phyloP scores from a whole-genome alignment of 2,888 invertebrate species.

The Oeneis ivallda region DNA sequence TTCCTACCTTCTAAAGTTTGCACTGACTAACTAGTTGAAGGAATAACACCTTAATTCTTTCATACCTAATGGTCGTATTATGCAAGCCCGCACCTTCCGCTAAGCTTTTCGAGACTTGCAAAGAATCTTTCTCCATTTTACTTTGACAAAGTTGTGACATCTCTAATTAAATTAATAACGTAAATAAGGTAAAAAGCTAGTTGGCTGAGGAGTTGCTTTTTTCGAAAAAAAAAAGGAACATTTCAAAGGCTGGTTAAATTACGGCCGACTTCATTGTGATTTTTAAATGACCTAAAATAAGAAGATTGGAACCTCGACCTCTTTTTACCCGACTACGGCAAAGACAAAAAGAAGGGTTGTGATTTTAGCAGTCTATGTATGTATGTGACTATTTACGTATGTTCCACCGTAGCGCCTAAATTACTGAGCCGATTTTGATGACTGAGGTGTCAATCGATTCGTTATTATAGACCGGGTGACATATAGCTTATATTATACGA shows the following conservation, averaged over 20 bases:
- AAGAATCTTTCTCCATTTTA: conserved; percentile 29
- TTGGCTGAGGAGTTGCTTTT: conserved; percentile 4
- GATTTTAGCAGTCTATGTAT: too few relatives aligned
- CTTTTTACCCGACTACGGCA: too few relatives aligned
- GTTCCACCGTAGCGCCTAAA: too few relatives aligned
- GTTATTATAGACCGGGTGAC: too few relatives aligned
- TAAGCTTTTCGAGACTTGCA: conserved; percentile 32
- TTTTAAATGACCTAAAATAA: conserved; percentile 14
- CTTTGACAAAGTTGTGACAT: conserved; percentile 32
- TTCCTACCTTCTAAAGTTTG: too few relatives aligned
- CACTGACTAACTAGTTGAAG: too few relatives aligned
- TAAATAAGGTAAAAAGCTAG: conserved; percentile 31
- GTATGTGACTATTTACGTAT: too few relatives aligned
- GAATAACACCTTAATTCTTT: background rate
- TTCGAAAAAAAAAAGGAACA: background rate
- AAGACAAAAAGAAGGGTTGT: too few relatives aligned
- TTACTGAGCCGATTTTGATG: too few relatives aligned
- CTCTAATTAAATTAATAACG: conserved; percentile 36
- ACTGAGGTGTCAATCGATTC: too few relatives aligned
- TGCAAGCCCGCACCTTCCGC: conserved; percentile 19
- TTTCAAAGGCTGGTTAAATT: conserved; percentile 1
- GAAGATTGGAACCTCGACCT: background rate
- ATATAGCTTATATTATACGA: too few relatives aligned
- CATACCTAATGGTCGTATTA: background rate
- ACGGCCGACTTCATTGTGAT: background rate